Base-by-base conservation (phyloP, 1,140 invertebrate species). In the Cyrtorhinus lividipennis region DNA sequence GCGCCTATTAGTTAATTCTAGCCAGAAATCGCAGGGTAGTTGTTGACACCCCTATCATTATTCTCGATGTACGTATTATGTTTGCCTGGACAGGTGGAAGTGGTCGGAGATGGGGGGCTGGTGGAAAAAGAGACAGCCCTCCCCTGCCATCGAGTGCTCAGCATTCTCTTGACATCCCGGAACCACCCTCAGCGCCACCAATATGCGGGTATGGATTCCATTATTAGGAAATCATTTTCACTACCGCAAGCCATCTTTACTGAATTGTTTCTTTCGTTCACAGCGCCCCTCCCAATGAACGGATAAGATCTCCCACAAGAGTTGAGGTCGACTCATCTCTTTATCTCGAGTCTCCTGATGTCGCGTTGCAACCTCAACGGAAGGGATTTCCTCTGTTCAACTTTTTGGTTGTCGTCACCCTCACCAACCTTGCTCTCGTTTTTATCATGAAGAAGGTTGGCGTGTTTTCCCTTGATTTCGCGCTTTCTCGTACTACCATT, bases 1-100 rank as follows among this genome's bases (percentile, higher is more conserved):
- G n/a, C n/a, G n/a, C n/a, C n/a, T n/a, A n/a, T n/a, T n/a, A n/a
- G n/a, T n/a, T n/a, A n/a, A n/a, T n/a, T n/a, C n/a, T n/a, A n/a
- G n/a, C n/a, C n/a, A n/a, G n/a, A n/a, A n/a, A n/a, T n/a, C n/a
- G n/a, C n/a, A n/a, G n/a, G n/a, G n/a, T n/a, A n/a, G n/a, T n/a
- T n/a, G n/a, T n/a, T n/a, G n/a, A n/a, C n/a, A n/a, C n/a, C n/a
- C n/a, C n/a, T n/a, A n/a, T n/a, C n/a, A n/a, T n/a, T n/a, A n/a
- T n/a, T n/a, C n/a, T n/a, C n/a, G n/a, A n/a, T n/a, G n/a, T n/a
- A n/a, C n/a, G n/a, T n/a, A n/a, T n/a, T n/a, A n/a, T n/a, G n/a
- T n/a, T n/a, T n/a, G n/a, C n/a, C n/a, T n/a, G n/a, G n/a, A n/a
- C 25, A 58, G 56, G 56, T 58, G 56, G 56, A 26, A 58, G 56